Evolutionary conservation across 2,113 vertebrate genomes (phyloP), one percentile per base, ranked within the genome.

Genomic region (Phoenicopterus ruber): DNA sequence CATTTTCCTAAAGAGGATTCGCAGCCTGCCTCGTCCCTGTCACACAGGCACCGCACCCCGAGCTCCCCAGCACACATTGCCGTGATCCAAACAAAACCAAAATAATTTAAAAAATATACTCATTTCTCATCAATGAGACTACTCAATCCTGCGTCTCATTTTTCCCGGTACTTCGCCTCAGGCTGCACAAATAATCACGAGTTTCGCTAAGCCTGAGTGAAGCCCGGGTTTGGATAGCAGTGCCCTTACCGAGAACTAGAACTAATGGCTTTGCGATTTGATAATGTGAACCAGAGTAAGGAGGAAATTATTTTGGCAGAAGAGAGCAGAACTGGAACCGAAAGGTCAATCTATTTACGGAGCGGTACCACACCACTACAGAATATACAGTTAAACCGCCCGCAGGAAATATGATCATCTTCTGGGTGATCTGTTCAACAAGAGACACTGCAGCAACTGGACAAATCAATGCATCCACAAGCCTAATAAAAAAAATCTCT

Each of bases 331-430:
- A 93, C 62, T 59, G 44, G 90, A 95, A 90, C 82, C 3, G 1
- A 88, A 92, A 93, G 94, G 88, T 93, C 91, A 83, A 44, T 76
- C 90, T 96, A 10, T 95, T 96, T 86, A 84, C 86, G 72, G 86
- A 93, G 40, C 13, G 15, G 52, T 58, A 70, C 63, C 93, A 86
- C 71, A 86, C 38, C 49, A n/a, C 49, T 61, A 54, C 62, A 57
- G 71, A 93, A 72, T 16, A 72, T 17, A 72, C 31, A 57, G 40
- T 57, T 80, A 83, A 93, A 87, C 36, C 7, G 24, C 81, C 73
- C 47, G 78, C 77, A 79, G 92, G 94, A 88, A 93, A 92, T 31
- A 34, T 0, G n/a, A 73, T 70, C 78, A 17, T 72, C 71, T 77
- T 84, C 78, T 72, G 49, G 52, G 89, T 22, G 74, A 87, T 69